These are phyloP conservation scores for Gymnothorax javanicus DNA, from an alignment of 2,797 vertebrate genomes.

Conservation along the genomic window DNA sequence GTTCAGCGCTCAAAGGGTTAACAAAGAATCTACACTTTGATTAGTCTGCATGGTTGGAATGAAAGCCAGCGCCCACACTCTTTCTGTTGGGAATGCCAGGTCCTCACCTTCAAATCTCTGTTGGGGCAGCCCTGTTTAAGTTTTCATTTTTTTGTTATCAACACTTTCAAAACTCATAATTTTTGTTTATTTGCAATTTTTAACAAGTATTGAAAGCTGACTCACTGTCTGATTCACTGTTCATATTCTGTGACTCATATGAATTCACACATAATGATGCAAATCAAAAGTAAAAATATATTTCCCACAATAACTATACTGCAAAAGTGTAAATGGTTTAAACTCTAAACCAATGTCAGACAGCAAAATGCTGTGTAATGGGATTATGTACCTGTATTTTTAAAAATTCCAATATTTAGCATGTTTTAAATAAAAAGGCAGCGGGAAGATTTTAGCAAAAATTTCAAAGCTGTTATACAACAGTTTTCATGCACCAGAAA, in stretches of 20 bases:
- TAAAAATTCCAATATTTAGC: not conserved
- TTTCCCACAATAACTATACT: not conserved
- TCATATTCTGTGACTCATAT: not conserved
- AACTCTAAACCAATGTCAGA: not conserved
- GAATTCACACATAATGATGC: not conserved
- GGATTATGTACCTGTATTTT: not conserved
- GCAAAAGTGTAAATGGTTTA: not conserved
- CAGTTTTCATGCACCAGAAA: not conserved
- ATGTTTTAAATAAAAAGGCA: not conserved
- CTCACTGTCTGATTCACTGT: not conserved
- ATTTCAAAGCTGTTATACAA: not conserved
- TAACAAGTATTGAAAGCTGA: not conserved
- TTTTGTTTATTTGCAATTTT: not conserved
- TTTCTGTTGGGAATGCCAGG: not conserved
- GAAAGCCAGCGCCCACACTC: too few species aligned
- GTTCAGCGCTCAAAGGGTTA: too few species aligned
- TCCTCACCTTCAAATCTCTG: not conserved
- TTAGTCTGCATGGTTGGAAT: too few species aligned
- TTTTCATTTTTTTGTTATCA: too few species aligned
- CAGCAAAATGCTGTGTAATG: not conserved
- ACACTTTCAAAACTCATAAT: not conserved
- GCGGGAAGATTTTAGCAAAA: not conserved
- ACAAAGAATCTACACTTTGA: too few species aligned
- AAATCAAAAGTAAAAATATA: not conserved
- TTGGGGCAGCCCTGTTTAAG: too few species aligned